Percentiles rank a stretch among this genome's conserved stretches.
Evolutionary conservation across 2,797 vertebrate species (phyloP).

Genomic region (Halcyon leucocephala): DNA sequence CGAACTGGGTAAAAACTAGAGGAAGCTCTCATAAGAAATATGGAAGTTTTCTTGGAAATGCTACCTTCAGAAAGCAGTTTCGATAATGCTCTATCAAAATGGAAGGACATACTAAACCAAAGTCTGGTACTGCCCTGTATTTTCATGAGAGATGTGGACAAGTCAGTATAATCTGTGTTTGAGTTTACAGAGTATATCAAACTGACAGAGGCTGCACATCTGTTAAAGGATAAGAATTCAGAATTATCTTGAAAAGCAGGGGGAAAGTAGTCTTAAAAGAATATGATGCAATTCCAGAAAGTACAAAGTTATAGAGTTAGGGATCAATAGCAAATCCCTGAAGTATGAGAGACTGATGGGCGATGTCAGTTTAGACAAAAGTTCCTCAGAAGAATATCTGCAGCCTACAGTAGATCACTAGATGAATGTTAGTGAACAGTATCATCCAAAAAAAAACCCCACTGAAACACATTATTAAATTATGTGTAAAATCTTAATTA

Average conservation of each 20-base stretch:
- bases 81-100: neutral
- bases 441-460: neutral
- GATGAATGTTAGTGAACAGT: neutral
- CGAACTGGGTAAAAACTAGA: neutral
- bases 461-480: neutral
- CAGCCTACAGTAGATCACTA: neutral
- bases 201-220: neutral
- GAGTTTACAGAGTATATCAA: neutral
- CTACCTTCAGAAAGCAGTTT: neutral
- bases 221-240: neutral
- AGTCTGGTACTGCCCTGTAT: neutral
- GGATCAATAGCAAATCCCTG: neutral
- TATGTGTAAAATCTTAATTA: neutral
- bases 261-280: neutral
- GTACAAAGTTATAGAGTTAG: neutral
- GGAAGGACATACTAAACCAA: neutral
- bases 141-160: neutral
- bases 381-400: neutral
- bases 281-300: neutral
- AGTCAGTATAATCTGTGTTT: neutral
- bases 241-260: neutral
- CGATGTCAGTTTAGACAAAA: neutral
- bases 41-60: neutral
- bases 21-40: neutral
- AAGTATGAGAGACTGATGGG: neutral